phyloP scores from a whole-genome alignment of 1,140 invertebrate species.

The Drosophila guanche region DNA sequence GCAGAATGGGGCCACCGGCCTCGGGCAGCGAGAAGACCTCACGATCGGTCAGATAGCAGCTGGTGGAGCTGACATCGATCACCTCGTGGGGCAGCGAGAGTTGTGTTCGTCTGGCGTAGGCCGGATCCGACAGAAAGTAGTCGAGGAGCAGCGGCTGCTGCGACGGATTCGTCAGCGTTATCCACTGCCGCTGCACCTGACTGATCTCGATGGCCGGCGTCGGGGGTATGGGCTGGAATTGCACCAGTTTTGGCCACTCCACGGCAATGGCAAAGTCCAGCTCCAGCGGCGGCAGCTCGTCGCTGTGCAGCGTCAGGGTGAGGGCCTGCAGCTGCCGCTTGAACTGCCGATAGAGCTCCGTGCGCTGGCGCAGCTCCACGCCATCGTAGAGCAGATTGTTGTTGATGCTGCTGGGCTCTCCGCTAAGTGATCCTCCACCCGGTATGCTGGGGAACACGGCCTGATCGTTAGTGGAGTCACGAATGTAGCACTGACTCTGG shows the following conservation, averaged over 20 bases:
- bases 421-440: background rate
- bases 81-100: constrained; percentile 75
- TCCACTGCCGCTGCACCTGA: constrained; percentile 60
- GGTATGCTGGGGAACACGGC: constrained; percentile 29
- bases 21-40: constrained; percentile 67
- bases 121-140: constrained; percentile 71
- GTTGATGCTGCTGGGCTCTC: constrained; percentile 26
- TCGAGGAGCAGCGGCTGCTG: constrained; percentile 66
- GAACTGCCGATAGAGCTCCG: constrained; percentile 69
- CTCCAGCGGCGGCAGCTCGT: constrained; percentile 70
- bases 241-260: constrained; percentile 79
- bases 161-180: constrained; percentile 73
- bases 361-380: constrained; percentile 70
- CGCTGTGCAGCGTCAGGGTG: constrained; percentile 65
- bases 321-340: constrained; percentile 64
- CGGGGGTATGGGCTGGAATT: constrained; percentile 47
- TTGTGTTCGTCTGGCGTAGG: constrained; percentile 55
- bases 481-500: constrained; percentile 89
- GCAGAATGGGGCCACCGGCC: constrained; percentile 41
- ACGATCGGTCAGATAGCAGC: constrained; percentile 70
- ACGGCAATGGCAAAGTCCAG: constrained; percentile 72
- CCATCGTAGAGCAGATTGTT: constrained; percentile 72
- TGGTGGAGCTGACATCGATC: constrained; percentile 62
- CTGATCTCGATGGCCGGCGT: constrained; percentile 72
- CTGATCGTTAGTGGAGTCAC: constrained; percentile 15